Evolutionary conservation across 2,888 invertebrate genomes (phyloP), one percentile per base, ranked within the genome.

Genomic region (Ctena decussata): DNA sequence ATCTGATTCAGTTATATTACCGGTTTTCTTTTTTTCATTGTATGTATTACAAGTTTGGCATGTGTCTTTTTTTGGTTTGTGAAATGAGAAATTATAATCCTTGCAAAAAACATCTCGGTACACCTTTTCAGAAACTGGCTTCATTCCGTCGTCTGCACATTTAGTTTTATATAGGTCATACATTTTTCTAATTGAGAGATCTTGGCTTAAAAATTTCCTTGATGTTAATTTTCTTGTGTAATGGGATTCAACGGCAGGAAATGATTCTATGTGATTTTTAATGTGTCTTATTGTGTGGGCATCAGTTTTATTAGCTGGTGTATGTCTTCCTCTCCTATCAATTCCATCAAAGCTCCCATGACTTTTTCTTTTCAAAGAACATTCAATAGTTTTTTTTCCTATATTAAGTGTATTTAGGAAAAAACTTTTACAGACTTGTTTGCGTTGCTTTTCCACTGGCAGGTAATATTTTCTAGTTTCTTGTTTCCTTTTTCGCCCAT

Each of bases 71-170:
- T 57, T 57, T 46, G 87, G 84, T 70, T 77, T 57, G 71, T 84
- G 83, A 44, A 85, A 87, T 39, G 80, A 85, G n/a, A n/a, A n/a
- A n/a, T n/a, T n/a, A n/a, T n/a, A n/a, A n/a, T n/a, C n/a, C n/a
- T n/a, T n/a, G n/a, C 6, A 80, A 41, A 83, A 86, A 21, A 76
- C 27, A n/a, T 69, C 21, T 57, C 85, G 41, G 57, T 85, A 84
- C 35, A 70, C 76, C 18, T 65, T 27, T 37, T 6, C 75, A 73
- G 90, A 18, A 91, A 83, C 92, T 91, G 90, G 5, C 91, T 90
- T 83, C 91, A 91, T 0, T 90, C 90, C 3, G 91, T 90, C 8
- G 78, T 81, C n/a, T 85, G 81, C 0, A 80, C 80, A 44, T 89
- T 90, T 30, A 86, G 57, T 73, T 49, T 46, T 41, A 35, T 60